Percentiles rank a stretch among this genome's conserved stretches.
phyloP scores from a whole-genome alignment of 2,888 invertebrate species.

The Lacanobia wlatinum region DNA sequence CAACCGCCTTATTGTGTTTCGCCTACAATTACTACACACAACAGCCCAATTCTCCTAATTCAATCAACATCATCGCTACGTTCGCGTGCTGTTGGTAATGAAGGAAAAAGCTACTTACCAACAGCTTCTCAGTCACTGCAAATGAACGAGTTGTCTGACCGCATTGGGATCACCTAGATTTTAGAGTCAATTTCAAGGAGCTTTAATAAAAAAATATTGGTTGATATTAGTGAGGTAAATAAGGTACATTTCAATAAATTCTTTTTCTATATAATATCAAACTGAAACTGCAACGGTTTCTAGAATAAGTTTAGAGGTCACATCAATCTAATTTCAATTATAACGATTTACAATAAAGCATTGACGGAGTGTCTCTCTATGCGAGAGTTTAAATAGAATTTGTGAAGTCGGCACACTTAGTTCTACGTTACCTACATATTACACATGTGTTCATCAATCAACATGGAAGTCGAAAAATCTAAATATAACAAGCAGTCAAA shows the following conservation, averaged over 20 bases:
- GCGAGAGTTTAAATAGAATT: conserved; percentile 7
- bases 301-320: conserved; percentile 12
- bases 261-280: not conserved
- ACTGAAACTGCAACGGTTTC: not conserved
- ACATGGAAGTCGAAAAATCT: conserved; percentile 66
- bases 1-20: conserved; percentile 22
- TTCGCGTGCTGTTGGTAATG: conserved; percentile 44
- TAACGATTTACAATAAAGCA: not conserved
- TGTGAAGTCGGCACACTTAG: conserved; percentile 11
- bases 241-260: not conserved
- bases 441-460: conserved; percentile 58
- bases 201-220: not conserved
- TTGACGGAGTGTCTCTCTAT: not conserved
- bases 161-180: not conserved
- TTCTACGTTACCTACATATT: conserved; percentile 25
- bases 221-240: not conserved
- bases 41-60: conserved; percentile 52
- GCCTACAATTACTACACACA: conserved; percentile 30
- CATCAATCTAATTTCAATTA: not conserved
- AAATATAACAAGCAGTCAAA: conserved; percentile 74
- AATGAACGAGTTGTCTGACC: conserved; percentile 21
- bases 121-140: conserved; percentile 14
- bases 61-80: conserved; percentile 38
- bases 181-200: not conserved
- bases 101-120: conserved; percentile 47